Evolutionary conservation across 2,888 invertebrate genomes (phyloP), one percentile per base, ranked within the genome.

Genomic region (Pyrgus malvae): DNA sequence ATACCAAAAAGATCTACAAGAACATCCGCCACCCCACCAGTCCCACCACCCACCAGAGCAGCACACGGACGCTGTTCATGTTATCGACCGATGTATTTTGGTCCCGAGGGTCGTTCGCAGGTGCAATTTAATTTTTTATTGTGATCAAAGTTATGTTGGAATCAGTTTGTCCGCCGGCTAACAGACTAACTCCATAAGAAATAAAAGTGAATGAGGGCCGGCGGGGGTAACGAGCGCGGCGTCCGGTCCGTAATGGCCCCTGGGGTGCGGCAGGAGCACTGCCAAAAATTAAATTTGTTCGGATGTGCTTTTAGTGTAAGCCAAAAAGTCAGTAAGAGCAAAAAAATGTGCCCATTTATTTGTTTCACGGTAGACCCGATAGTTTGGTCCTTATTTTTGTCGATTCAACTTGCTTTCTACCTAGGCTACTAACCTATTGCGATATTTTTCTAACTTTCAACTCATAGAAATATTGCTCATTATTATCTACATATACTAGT

Each of bases 231-330:
- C 8, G 38, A 29, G 17, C 14, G 33, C 21, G 41, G 19, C 44
- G 25, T 23, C 45, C 38, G 53, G 31, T 29, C 14, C 11, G 33
- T 55, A 48, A 48, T 16, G 55, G 7, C 23, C 48, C 25, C 21
- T 42, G 11, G 19, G 33, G 27, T 14, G 27, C 42, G 29, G 8
- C 11, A 42, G 14, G 41, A 35, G n/a, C 48, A 27, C 17, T 48
- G 48, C 42, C 35, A 55, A 23, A 37, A 42, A 55, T 55, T 49
- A 49, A 55, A 49, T 55, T 48, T 44, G 48, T 49, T 44, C 41
- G 14, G 14, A 31, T 40, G 31, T 9, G 5, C 19, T 31, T 21
- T 19, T 31, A 21, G 19, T 40, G 12, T 14, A 12, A 2, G 48
- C 48, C 21, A 33, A 21, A 23, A 48, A 38, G 33, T 44, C 11